These are phyloP conservation scores for Phalanger gymnotis DNA, from an alignment of 2,797 vertebrate species.

Conservation along the genomic window DNA sequence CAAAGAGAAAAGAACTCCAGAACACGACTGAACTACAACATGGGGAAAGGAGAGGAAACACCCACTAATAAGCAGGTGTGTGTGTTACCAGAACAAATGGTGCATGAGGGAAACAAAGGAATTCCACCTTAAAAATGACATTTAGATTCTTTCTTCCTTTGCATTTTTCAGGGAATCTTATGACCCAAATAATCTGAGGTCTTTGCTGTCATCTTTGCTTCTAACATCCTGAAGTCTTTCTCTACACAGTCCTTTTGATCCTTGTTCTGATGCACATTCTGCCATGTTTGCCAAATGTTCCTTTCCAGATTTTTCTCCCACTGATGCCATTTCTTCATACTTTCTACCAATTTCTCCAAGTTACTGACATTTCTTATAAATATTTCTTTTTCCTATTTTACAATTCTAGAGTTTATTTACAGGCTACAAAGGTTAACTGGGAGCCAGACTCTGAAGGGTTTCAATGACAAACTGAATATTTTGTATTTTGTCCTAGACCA, in stretches of 20 bases:
- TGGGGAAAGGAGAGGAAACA: neutral
- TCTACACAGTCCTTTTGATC: neutral
- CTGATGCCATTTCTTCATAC: neutral
- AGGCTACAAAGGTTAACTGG: neutral
- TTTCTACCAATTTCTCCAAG: neutral
- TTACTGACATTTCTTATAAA: neutral
- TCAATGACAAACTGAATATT: neutral
- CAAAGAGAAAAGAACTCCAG: neutral
- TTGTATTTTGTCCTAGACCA: neutral
- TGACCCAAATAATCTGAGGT: neutral
- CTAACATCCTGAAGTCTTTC: neutral
- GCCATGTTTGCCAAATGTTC: neutral
- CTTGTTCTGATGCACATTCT: neutral
- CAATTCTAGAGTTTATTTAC: neutral
- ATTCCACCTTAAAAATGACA: neutral
- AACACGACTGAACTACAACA: neutral
- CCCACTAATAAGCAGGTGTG: neutral
- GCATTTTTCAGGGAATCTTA: neutral
- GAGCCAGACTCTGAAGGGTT: neutral
- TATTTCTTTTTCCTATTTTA: neutral
- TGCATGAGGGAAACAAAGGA: neutral
- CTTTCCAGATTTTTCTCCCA: neutral
- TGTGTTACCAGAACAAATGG: neutral
- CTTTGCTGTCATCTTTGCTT: neutral
- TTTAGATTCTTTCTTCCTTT: neutral